Evolutionary conservation across 2,797 vertebrate species (phyloP).

Genomic region (Sarcoramphus papa): DNA sequence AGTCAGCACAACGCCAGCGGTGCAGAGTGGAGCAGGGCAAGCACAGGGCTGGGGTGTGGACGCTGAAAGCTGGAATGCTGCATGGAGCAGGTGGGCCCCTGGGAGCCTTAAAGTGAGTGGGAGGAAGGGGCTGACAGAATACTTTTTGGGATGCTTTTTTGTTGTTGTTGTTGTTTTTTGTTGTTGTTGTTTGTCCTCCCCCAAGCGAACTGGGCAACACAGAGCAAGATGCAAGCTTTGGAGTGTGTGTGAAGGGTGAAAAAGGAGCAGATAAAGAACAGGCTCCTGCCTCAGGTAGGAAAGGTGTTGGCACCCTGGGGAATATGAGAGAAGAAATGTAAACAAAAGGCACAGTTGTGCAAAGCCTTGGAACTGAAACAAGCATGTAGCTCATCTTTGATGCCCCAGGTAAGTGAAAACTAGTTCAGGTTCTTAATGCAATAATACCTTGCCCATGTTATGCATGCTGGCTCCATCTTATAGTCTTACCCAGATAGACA

Average conservation of each 20-base stretch:
- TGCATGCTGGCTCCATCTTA: neutral
- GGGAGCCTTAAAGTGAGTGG: neutral
- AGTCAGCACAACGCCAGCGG: neutral
- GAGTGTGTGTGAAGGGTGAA: neutral
- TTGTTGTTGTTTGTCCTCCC: neutral
- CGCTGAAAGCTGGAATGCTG: neutral
- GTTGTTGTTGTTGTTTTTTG: fast-evolving
- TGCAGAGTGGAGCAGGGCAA: fast-evolving
- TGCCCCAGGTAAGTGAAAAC: neutral
- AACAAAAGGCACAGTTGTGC: neutral
- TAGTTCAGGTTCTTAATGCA: neutral
- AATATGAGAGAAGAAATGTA: neutral
- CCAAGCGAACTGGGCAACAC: neutral
- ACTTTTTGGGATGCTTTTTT: neutral
- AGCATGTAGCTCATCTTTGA: neutral
- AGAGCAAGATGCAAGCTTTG: neutral
- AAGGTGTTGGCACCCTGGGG: neutral
- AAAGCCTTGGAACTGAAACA: conserved; percentile 12
- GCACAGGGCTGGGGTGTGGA: fast-evolving
- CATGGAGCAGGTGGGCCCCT: neutral
- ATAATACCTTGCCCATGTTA: neutral
- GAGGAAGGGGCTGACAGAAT: neutral
- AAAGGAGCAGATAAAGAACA: neutral
- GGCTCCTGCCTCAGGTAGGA: neutral
- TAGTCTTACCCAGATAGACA: neutral